These are phyloP conservation scores for Drosophila nr. fundita DNA, from an alignment of 2,888 invertebrate species.

Conservation along the genomic window DNA sequence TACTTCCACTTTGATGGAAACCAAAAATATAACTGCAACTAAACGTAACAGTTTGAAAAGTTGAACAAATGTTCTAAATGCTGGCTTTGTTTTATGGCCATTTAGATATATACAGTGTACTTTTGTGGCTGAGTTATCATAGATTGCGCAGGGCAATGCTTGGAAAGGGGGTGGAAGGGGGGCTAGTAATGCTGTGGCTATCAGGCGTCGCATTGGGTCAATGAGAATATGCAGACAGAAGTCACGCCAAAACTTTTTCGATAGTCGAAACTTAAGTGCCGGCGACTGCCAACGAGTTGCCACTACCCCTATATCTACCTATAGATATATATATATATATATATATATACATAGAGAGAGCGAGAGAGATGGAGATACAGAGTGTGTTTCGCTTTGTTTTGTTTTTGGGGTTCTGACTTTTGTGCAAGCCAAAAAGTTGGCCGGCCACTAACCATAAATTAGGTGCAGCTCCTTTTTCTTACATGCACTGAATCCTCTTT, in stretches of 20 bases:
- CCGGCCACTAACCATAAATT: slow-evolving; percentile 54
- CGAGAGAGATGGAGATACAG: too few relatives aligned
- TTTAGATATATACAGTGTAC: slow-evolving; percentile 21
- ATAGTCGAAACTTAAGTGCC: slow-evolving; percentile 67
- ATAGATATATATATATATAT: neutral
- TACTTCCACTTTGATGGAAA: slow-evolving; percentile 8
- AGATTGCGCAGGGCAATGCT: slow-evolving; percentile 43
- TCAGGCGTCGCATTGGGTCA: slow-evolving; percentile 49
- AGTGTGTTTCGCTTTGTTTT: neutral
- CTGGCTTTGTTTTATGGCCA: slow-evolving; percentile 50
- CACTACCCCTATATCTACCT: slow-evolving; percentile 51
- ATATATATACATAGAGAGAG: neutral
- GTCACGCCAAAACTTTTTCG: slow-evolving; percentile 66
- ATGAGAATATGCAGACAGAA: slow-evolving; percentile 56
- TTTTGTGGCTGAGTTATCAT: slow-evolving; percentile 51
- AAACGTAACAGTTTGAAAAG: slow-evolving; percentile 56
- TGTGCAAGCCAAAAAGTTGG: slow-evolving; percentile 61
- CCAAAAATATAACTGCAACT: slow-evolving; percentile 36
- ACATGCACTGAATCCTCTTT: slow-evolving; percentile 49
- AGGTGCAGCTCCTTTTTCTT: slow-evolving; percentile 56
- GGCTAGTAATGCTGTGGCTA: slow-evolving; percentile 10
- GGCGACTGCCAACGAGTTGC: slow-evolving; percentile 55
- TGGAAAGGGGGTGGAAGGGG: neutral
- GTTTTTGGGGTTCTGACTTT: slow-evolving; percentile 47
- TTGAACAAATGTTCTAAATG: slow-evolving; percentile 32